Conservation (phyloP, 2,888 invertebrate species). For the Stegophylla sp. region DNA sequence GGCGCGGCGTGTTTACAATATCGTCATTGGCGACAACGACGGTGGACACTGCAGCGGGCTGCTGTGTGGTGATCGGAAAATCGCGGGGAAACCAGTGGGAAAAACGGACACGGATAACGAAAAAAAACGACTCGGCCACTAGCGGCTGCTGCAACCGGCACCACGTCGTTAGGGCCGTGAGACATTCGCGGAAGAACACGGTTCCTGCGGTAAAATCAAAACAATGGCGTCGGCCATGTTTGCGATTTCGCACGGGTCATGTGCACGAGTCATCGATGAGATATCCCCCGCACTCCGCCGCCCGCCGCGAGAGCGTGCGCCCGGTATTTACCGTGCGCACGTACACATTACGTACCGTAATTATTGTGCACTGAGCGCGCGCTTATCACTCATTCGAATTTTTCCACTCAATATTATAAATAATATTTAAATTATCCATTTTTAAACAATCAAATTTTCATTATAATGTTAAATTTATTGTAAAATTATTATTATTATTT, state of each 20-base stretch:
- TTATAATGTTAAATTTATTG: too few relatives aligned
- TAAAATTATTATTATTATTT: background rate
- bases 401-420: too few relatives aligned
- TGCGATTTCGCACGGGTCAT: constrained; percentile 56
- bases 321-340: constrained; percentile 4
- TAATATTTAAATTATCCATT: too few relatives aligned
- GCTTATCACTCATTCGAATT: too few relatives aligned
- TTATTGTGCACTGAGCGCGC: background rate
- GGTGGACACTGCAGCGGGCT: too few relatives aligned
- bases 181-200: background rate
- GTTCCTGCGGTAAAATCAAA: constrained; percentile 39
- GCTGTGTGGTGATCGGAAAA: too few relatives aligned
- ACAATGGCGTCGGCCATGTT: constrained; percentile 58
- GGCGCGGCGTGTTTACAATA: too few relatives aligned
- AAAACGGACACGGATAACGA: background rate
- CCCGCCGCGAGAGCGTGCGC: background rate
- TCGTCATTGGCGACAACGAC: too few relatives aligned
- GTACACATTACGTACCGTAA: constrained; percentile 2
- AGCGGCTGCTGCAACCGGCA: background rate
- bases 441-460: too few relatives aligned
- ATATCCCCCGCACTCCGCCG: constrained; percentile 18
- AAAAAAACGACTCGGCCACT: background rate
- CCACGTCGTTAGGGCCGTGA: background rate
- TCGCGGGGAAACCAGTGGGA: too few relatives aligned
- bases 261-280: constrained; percentile 56